phyloP scores from a whole-genome alignment of 2,888 invertebrate species.

The Phrixothrix hirtus region DNA sequence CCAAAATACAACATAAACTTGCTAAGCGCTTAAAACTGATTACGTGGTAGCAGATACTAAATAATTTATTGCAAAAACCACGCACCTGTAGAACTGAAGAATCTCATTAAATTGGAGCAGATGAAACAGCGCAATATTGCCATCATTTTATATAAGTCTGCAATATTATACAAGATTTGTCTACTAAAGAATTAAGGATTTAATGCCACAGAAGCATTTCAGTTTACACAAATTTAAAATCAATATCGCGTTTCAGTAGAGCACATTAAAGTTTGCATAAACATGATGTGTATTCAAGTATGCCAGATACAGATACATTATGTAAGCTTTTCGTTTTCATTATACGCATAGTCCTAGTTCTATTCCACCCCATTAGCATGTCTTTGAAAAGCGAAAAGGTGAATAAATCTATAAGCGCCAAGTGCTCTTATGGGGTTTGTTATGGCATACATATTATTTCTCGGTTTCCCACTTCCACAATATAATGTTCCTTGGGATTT shows the following conservation, averaged over 20 bases:
- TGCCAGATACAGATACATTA: slow-evolving; percentile 21
- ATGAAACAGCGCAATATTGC: too few species aligned
- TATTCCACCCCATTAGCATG: slow-evolving; percentile 23
- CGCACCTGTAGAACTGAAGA: too few species aligned
- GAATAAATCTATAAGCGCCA: slow-evolving; percentile 13
- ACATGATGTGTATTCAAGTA: slow-evolving; percentile 21
- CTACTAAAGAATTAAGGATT: too few species aligned
- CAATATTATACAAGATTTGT: too few species aligned
- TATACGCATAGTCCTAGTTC: slow-evolving; percentile 19
- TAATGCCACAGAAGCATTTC: too few species aligned
- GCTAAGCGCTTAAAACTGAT: too few species aligned
- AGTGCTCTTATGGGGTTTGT: slow-evolving; percentile 6
- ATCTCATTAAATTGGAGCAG: too few species aligned
- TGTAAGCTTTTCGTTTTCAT: slow-evolving; percentile 14
- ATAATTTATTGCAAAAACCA: too few species aligned
- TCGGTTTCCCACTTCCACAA: not conserved
- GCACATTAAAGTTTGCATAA: slow-evolving; percentile 16
- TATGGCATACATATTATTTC: slow-evolving; percentile 8
- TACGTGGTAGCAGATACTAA: too few species aligned
- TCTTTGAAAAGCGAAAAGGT: slow-evolving; percentile 22
- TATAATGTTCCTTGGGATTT: slow-evolving; percentile 4
- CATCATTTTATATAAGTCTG: too few species aligned
- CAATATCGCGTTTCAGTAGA: slow-evolving; percentile 13
- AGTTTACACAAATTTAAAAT: slow-evolving; percentile 17
- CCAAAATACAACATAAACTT: too few species aligned